phyloP scores from a whole-genome alignment of 2,797 vertebrate genomes.

The Spea hammondii region DNA sequence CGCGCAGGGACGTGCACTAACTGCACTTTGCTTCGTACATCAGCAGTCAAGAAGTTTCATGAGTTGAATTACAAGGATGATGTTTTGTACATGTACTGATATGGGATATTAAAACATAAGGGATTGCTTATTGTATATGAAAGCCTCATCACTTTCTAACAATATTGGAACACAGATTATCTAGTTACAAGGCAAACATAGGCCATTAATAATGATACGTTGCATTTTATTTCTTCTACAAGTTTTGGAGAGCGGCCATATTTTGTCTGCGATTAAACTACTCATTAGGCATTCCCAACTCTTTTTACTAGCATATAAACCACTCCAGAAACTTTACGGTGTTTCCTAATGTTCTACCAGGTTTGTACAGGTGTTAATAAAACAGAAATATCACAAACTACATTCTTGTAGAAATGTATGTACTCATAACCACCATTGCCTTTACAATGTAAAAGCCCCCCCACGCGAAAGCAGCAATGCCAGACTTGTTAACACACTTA shows the following conservation, averaged over 20 bases:
- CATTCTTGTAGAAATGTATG: not conserved
- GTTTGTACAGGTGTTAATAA: conserved; percentile 7
- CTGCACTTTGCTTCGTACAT: conserved; percentile 16
- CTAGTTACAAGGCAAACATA: conserved; percentile 10
- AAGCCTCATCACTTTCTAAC: conserved; percentile 10
- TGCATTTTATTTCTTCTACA: not conserved
- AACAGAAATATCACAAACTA: not conserved
- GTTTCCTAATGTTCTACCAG: not conserved
- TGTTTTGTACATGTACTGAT: not conserved
- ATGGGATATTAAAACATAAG: not conserved
- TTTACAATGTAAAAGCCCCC: not conserved
- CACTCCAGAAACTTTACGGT: not conserved
- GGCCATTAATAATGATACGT: conserved; percentile 13
- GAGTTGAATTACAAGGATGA: conserved; percentile 16
- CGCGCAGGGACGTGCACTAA: not conserved
- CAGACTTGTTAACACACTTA: not conserved
- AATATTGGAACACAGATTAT: not conserved
- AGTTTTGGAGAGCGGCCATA: conserved; percentile 10
- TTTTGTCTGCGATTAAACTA: conserved; percentile 8
- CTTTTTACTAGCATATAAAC: conserved; percentile 9
- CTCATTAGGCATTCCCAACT: conserved; percentile 11
- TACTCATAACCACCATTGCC: not conserved
- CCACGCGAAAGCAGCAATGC: not conserved
- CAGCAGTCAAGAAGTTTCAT: not conserved
- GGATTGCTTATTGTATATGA: conserved; percentile 3